Evolutionary conservation across 35 echinoderm and acorn worm species (phyloP).

Genomic region (Ophioderma brevispina): DNA sequence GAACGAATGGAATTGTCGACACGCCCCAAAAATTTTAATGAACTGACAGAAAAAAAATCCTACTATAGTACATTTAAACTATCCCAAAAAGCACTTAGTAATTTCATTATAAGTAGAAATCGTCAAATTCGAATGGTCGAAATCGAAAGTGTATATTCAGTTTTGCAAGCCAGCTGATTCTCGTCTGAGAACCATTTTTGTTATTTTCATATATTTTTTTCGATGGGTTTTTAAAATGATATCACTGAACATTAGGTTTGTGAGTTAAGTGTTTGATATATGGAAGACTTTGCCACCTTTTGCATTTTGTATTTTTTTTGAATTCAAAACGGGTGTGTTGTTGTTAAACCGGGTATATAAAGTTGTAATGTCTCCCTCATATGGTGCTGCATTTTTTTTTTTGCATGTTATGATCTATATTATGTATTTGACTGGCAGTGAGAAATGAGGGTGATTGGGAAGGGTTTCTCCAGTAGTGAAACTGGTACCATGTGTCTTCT

Average conservation of each 20-base stretch:
- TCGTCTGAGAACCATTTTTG: not conserved
- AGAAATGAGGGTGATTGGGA: not conserved
- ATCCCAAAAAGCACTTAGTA: too few species aligned
- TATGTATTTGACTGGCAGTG: not conserved
- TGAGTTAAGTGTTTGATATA: not conserved
- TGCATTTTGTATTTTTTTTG: not conserved
- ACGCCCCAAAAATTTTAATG: too few species aligned
- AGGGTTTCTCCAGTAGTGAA: not conserved
- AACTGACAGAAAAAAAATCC: too few species aligned
- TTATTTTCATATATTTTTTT: not conserved
- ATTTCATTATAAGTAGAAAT: too few species aligned
- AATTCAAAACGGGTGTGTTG: not conserved
- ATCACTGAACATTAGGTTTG: not conserved
- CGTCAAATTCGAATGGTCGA: too few species aligned
- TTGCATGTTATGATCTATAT: not conserved
- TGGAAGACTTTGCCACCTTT: not conserved
- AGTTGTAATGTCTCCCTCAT: not conserved
- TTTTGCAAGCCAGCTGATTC: not conserved
- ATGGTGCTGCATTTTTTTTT: not conserved
- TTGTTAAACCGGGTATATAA: not conserved
- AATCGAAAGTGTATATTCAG: too few species aligned
- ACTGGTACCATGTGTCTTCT: not conserved
- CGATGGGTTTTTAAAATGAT: not conserved
- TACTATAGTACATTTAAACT: too few species aligned
- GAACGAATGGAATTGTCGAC: too few species aligned